phyloP scores from a whole-genome alignment of 2,113 vertebrate species.

The Macroglossus sobrinus region DNA sequence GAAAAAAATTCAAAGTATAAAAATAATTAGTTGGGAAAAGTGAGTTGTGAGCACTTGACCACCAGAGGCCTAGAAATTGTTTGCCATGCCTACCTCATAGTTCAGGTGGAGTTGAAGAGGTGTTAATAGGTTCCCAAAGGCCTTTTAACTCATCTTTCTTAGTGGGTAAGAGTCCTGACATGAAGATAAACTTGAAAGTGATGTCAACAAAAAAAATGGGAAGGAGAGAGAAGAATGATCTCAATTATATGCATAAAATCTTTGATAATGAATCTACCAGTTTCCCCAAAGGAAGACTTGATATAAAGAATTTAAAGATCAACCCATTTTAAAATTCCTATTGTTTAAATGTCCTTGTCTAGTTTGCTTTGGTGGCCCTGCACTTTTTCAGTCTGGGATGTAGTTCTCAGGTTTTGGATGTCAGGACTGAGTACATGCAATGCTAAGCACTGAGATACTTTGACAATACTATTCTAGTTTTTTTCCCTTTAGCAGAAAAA shows the following conservation, averaged over 20 bases:
- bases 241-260: neutral
- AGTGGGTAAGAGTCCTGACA: neutral
- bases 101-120: neutral
- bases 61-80: neutral
- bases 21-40: neutral
- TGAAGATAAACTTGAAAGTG: neutral
- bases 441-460: neutral
- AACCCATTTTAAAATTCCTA: neutral
- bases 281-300: neutral
- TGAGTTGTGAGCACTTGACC: neutral
- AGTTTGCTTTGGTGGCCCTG: neutral
- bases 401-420: neutral
- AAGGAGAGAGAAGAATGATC: slow-evolving; percentile 7
- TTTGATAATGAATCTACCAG: neutral
- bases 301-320: slow-evolving; percentile 17
- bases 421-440: neutral
- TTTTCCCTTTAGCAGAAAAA: slow-evolving; percentile 18
- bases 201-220: neutral
- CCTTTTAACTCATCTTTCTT: neutral
- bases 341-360: neutral
- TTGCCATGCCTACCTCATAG: neutral
- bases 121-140: neutral
- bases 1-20: slow-evolving; percentile 13
- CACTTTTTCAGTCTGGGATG: neutral
- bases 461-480: neutral